Conservation (phyloP, 2,888 invertebrate genomes). For the Clanis bilineata region DNA sequence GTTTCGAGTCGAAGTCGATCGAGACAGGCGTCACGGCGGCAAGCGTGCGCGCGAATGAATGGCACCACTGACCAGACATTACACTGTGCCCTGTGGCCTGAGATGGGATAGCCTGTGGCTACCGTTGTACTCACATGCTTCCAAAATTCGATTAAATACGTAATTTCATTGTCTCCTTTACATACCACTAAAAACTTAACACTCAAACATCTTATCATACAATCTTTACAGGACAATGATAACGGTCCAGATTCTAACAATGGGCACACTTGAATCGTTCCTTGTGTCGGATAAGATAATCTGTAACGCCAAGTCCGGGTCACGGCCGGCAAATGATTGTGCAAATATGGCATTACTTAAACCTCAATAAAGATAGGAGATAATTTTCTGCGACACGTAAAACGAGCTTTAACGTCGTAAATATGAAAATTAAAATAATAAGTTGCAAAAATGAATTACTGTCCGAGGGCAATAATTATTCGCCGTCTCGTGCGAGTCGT, state of each 20-base stretch:
- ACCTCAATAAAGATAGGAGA: conserved; percentile 40
- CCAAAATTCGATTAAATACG: conserved; percentile 9
- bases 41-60: conserved; percentile 73
- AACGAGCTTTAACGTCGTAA: not conserved
- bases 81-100: conserved; percentile 8
- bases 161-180: not conserved
- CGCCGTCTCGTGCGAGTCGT: conserved; percentile 1
- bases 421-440: conserved; percentile 7
- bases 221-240: conserved; percentile 20
- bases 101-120: conserved; percentile 4
- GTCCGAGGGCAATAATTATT: conserved; percentile 10
- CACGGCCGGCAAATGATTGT: conserved; percentile 50
- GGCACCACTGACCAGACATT: conserved; percentile 21
- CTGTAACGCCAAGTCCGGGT: conserved; percentile 46
- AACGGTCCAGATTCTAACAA: conserved; percentile 34
- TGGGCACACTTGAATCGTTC: conserved; percentile 45
- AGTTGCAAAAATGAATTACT: conserved; percentile 8
- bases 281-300: conserved; percentile 51
- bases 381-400: conserved; percentile 33
- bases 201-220: conserved; percentile 1
- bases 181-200: not conserved
- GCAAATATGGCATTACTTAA: conserved; percentile 41
- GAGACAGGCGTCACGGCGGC: conserved; percentile 58
- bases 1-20: conserved; percentile 42
- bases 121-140: not conserved